Evolutionary conservation across 2,888 invertebrate species (phyloP).

Genomic region (Luperina nickerlii): DNA sequence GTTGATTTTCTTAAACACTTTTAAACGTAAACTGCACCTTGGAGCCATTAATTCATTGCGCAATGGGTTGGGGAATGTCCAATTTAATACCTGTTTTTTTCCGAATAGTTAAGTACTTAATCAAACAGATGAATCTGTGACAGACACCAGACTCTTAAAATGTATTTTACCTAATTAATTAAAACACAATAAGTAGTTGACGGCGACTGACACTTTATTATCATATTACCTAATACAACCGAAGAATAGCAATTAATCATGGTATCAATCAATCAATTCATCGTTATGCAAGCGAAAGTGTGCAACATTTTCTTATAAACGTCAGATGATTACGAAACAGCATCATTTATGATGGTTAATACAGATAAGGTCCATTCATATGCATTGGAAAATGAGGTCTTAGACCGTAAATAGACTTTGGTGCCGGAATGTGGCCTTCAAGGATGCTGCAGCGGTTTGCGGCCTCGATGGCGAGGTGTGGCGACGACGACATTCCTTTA

Average conservation of each 20-base stretch:
- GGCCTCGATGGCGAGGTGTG: slow-evolving; percentile 85
- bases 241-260: slow-evolving; percentile 64
- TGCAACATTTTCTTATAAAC: slow-evolving; percentile 65
- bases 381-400: slow-evolving; percentile 82
- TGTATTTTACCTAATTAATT: slow-evolving; percentile 14
- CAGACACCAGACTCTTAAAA: not conserved
- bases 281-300: slow-evolving; percentile 66
- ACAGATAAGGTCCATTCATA: slow-evolving; percentile 69
- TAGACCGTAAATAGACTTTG: slow-evolving; percentile 84
- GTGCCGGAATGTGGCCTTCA: slow-evolving; percentile 88
- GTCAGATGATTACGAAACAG: slow-evolving; percentile 58
- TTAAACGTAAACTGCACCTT: not conserved
- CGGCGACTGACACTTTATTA: slow-evolving; percentile 22
- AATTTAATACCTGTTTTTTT: not conserved
- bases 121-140: not conserved
- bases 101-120: not conserved
- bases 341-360: slow-evolving; percentile 63
- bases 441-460: slow-evolving; percentile 84
- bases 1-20: not conserved
- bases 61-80: not conserved
- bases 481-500: slow-evolving; percentile 84
- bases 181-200: slow-evolving; percentile 3
- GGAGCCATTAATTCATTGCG: not conserved
- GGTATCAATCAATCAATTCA: slow-evolving; percentile 68
- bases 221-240: slow-evolving; percentile 56